Evolutionary conservation across 2,888 invertebrate species (phyloP), one percentile per base, ranked within the genome.

Genomic region (Drosophila hamatofila): DNA sequence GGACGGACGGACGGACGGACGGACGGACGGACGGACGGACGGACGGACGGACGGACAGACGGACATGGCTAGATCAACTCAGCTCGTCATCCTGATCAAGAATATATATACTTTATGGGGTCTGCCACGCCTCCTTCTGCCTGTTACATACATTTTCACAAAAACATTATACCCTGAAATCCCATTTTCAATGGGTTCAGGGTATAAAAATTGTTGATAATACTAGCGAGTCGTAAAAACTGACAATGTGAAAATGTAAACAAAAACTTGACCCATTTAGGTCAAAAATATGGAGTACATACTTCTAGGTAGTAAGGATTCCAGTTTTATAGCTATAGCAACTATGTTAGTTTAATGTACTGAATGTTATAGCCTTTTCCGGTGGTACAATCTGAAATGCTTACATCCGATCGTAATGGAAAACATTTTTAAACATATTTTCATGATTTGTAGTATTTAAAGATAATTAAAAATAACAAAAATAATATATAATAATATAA

Each of bases 251-350:
- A 51, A 70, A 67, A 81, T 79, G 58, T 62, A 88, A 86, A 80
- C 72, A 77, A 58, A 60, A 86, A 66, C 74, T 83, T 88, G 83
- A 88, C 87, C 87, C 68, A 88, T 86, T 88, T 80, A 33, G 48
- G 37, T 41, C 35, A 41, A 37, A 8, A 41, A 7, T 33, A 14
- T 18, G 18, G 30, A 30, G 8, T 14, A 49, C 49, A n/a, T 30
- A 8, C 2, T 23, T 42, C 41, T 35, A 14, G 25, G 14, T 35
- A 52, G 3, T 33, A 51, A 44, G 68, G 69, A 67, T 68, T 6
- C 25, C 16, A 37, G 12, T 54, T 66, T 52, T 33, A 54, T 54
- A 9, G 37, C 46, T 23, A 30, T 23, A 18, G 18, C 18, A 5
- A 11, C 14, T 16, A 33, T 9, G 30, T 39, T 18, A 14, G 4